Evolutionary conservation across 2,888 invertebrate genomes (phyloP).

Genomic region (Plagiodera versicolora): DNA sequence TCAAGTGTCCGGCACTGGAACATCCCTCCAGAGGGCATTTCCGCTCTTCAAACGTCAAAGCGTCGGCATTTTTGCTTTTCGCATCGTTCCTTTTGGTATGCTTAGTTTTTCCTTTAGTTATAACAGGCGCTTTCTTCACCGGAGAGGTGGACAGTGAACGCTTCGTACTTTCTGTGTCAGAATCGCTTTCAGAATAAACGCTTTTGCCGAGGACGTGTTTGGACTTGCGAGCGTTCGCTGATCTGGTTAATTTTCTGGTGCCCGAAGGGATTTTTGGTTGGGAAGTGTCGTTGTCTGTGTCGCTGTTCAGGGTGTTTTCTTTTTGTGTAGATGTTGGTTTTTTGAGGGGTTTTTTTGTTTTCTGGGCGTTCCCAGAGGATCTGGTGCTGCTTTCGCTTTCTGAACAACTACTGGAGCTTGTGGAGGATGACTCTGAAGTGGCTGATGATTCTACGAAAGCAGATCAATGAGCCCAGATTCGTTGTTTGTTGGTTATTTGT

Average conservation of each 20-base stretch:
- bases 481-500: no score
- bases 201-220: conserved; percentile 63
- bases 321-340: conserved; percentile 45
- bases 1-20: conserved; percentile 85
- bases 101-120: conserved; percentile 56
- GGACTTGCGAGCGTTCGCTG: conserved; percentile 69
- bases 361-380: conserved; percentile 39
- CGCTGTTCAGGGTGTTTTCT: conserved; percentile 40
- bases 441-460: conserved; percentile 49
- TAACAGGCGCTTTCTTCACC: conserved; percentile 61
- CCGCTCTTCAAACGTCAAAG: conserved; percentile 61
- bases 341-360: conserved; percentile 44
- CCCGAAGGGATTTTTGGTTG: conserved; percentile 44
- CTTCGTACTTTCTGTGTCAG: conserved; percentile 62
- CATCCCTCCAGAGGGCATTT: conserved; percentile 87
- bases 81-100: conserved; percentile 50
- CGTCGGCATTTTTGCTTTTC: conserved; percentile 45
- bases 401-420: conserved; percentile 46
- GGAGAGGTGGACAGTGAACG: conserved; percentile 65
- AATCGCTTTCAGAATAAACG: conserved; percentile 66
- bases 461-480: background rate
- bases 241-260: conserved; percentile 70
- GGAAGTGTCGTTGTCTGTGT: conserved; percentile 46
- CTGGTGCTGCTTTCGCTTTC: conserved; percentile 46
- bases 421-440: conserved; percentile 51